phyloP scores from a whole-genome alignment of 2,888 invertebrate genomes.

The Ornithoptera priamus region DNA sequence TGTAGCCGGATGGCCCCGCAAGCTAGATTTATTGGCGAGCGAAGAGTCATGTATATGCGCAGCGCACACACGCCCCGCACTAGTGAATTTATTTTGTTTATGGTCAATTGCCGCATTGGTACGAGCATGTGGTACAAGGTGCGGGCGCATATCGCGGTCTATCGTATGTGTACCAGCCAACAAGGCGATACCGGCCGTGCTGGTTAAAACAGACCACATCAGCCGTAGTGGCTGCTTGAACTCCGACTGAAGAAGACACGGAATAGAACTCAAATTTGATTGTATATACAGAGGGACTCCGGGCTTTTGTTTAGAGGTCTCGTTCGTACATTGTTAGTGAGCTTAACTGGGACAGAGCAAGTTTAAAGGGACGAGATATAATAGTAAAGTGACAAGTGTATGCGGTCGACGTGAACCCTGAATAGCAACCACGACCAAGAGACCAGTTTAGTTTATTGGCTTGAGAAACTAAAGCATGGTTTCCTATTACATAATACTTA shows the following conservation, averaged over 20 bases:
- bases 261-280: slow-evolving; percentile 21
- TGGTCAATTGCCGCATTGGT: slow-evolving; percentile 42
- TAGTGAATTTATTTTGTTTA: slow-evolving; percentile 60
- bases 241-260: neutral
- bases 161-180: slow-evolving; percentile 12
- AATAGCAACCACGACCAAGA: neutral
- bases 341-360: slow-evolving; percentile 9
- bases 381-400: slow-evolving; percentile 13
- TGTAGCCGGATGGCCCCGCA: slow-evolving; percentile 45
- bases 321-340: slow-evolving; percentile 6
- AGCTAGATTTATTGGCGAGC: slow-evolving; percentile 54
- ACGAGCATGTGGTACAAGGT: slow-evolving; percentile 10
- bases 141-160: slow-evolving; percentile 2
- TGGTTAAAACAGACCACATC: neutral
- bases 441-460: neutral
- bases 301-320: neutral
- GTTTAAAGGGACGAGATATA: slow-evolving; percentile 14
- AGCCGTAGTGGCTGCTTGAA: neutral
- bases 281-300: neutral
- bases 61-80: slow-evolving; percentile 45
- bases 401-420: slow-evolving; percentile 9
- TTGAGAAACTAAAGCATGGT: neutral
- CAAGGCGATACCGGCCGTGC: neutral
- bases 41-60: slow-evolving; percentile 43
- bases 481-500: neutral